Conservation (phyloP, 2,797 vertebrate genomes). For the Syncerus caffer region DNA sequence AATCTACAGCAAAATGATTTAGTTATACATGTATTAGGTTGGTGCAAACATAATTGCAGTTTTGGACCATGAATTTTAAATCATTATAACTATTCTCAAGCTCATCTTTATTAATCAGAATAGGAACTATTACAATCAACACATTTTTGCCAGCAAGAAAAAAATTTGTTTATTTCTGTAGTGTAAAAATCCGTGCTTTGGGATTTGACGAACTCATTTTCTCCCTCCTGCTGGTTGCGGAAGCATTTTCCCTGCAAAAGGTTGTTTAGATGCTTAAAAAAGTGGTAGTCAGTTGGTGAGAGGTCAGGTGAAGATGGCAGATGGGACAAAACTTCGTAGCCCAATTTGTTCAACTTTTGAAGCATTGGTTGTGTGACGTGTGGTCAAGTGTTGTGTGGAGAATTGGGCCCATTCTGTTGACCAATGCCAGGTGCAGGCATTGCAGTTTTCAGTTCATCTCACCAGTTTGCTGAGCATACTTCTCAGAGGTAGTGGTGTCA, state of each 20-base stretch:
- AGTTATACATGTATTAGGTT: not conserved
- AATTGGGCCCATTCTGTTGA: not conserved
- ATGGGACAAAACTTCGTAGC: not conserved
- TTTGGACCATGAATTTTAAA: not conserved
- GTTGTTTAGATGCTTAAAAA: not conserved
- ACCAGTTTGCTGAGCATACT: not conserved
- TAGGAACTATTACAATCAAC: not conserved
- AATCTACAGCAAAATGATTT: not conserved
- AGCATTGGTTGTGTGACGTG: not conserved
- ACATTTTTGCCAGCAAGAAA: not conserved
- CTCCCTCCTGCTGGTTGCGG: not conserved
- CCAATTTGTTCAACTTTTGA: not conserved
- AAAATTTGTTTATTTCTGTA: not conserved
- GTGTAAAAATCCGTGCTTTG: fast-evolving
- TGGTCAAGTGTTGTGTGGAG: not conserved
- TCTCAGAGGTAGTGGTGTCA: not conserved
- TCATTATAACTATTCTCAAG: not conserved
- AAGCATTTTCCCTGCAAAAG: not conserved
- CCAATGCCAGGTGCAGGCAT: not conserved
- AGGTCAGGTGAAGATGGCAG: not conserved
- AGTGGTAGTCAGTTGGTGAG: not conserved
- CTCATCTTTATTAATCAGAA: not conserved
- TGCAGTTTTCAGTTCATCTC: not conserved
- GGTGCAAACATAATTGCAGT: not conserved
- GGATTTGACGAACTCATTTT: not conserved